Conservation (phyloP, 2,888 invertebrate genomes). For the Sisyra nigra region DNA sequence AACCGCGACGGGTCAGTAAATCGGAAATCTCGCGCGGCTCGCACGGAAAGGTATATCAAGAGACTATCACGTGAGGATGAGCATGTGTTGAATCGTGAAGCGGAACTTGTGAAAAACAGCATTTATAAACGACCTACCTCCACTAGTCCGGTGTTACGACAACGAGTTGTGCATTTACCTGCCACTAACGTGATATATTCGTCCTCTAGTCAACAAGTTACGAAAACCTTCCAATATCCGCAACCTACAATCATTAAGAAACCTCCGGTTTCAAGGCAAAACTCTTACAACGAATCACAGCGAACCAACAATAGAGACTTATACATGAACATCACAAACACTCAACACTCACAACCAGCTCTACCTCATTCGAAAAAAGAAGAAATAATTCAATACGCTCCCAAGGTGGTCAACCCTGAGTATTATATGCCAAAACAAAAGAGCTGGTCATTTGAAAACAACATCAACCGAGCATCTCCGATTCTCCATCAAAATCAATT, state of each 20-base stretch:
- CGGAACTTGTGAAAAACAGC: constrained; percentile 19
- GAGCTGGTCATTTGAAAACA: constrained; percentile 7
- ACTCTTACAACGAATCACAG: too few species aligned
- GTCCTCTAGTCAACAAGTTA: constrained; percentile 1
- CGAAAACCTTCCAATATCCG: background rate
- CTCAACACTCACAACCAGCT: too few species aligned
- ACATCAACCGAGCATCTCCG: constrained; percentile 4
- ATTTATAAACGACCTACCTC: constrained; percentile 16
- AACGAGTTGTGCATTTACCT: constrained; percentile 2
- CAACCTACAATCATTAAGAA: constrained; percentile 1
- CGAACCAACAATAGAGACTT: too few species aligned
- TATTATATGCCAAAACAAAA: constrained; percentile 7
- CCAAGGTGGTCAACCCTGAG: background rate
- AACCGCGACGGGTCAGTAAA: constrained; percentile 34
- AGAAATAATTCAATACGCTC: background rate
- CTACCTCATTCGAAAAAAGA: background rate
- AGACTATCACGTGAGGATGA: constrained; percentile 57
- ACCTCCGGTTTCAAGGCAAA: background rate
- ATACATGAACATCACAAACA: too few species aligned
- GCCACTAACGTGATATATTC: background rate
- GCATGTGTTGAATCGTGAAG: constrained; percentile 35
- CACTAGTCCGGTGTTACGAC: constrained; percentile 18
- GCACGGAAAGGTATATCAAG: constrained; percentile 67
- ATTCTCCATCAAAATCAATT: background rate
- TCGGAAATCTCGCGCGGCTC: constrained; percentile 50